These are phyloP conservation scores for Melinopterus prodromus DNA, from an alignment of 2,888 invertebrate genomes.

Conservation along the genomic window DNA sequence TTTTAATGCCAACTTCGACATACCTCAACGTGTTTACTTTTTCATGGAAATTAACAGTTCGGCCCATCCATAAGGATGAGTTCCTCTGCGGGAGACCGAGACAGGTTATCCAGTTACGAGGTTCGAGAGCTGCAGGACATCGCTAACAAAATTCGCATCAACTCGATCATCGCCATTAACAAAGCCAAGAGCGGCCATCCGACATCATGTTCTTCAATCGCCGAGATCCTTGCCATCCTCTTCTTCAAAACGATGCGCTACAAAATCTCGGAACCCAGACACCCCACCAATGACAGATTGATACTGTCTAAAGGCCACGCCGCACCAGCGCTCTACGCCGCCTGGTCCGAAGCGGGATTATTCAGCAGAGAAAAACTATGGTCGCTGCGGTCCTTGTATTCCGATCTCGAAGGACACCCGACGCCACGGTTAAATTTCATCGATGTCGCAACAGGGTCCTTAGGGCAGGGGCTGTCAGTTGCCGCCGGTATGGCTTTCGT, in stretches of 20 bases:
- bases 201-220: conserved; percentile 34
- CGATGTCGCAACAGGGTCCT: conserved; percentile 95
- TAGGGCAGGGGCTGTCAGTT: conserved; percentile 92
- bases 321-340: conserved; percentile 94
- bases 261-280: conserved; percentile 19
- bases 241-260: conserved; percentile 34
- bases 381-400: conserved; percentile 85
- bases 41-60: not conserved
- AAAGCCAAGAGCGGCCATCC: conserved; percentile 28
- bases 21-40: not conserved
- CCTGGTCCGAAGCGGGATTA: conserved; percentile 94
- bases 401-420: conserved; percentile 95
- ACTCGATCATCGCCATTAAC: conserved; percentile 22
- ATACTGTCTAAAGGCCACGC: conserved; percentile 96
- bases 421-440: conserved; percentile 93
- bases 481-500: conserved; percentile 97
- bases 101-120: not conserved
- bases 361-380: conserved; percentile 80
- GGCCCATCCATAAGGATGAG: not conserved
- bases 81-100: not conserved
- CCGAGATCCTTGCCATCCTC: conserved; percentile 33
- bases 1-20: too few species aligned
- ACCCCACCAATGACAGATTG: conserved; percentile 33
- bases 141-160: conserved; percentile 32
- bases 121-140: conserved; percentile 29